Base-by-base conservation (phyloP, 1,140 invertebrate genomes). In the Stegodyphus mimosarum region DNA sequence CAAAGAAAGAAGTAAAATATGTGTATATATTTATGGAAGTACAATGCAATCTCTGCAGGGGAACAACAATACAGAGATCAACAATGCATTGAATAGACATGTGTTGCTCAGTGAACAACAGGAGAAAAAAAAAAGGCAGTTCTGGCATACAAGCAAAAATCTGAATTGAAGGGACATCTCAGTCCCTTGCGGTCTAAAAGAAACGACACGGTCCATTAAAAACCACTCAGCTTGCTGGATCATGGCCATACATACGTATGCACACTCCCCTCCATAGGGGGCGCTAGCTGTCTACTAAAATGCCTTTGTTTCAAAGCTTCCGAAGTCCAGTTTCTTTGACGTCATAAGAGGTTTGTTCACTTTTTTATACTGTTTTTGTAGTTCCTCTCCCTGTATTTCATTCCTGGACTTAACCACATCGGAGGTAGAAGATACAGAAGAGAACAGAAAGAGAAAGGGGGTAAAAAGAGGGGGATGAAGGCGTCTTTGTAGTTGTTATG, bases 401-500 rank as follows among this genome's bases (percentile, higher is more conserved):
- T 80, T 71, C 52, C 48, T 71, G 69, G 51, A 80, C 52, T 80
- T 71, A 80, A 80, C 77, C 77, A 71, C 77, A 74, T 60, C 71
- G 80, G 80, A 66, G 60, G 53, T 72, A 52, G 71, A 52, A 52
- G 15, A 73, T 73, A 17, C 17, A 15, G 51, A 51, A 33, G 69
- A 55, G n/a, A 73, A 73, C 51, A 52, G 33, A 73, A 18, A 17
- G 51, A 52, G n/a, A 67, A 67, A 67, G 15, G n/a, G n/a, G 48
- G 17, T 9, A 74, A 9, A 13, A 50, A 6, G 15, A 17, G 49
- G 49, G 53, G 17, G n/a, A 60, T 66, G 53, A 52, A 63, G 15
- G 63, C 72, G 81, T 84, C 81, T 84, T 75, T 84, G 81, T 84
- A 76, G 72, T 84, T 84, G 81, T 75, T 75, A 84, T 75, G 81